Percentiles rank a stretch among this genome's conserved stretches.
These are phyloP conservation scores for Sinohyriopsis cumingii DNA, from an alignment of 2,888 invertebrate genomes.

Conservation along the genomic window DNA sequence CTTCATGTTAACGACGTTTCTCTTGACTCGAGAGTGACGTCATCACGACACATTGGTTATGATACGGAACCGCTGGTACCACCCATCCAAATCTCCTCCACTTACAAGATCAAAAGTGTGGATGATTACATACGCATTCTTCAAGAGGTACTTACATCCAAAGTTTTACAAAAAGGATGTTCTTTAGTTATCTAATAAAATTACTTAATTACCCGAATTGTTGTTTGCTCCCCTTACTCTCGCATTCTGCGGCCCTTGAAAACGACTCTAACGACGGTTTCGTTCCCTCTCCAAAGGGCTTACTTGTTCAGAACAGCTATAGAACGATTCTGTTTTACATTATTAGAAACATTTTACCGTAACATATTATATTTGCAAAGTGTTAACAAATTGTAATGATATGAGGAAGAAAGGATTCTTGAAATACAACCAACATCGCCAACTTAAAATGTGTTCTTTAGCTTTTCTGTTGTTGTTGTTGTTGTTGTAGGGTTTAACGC, in stretches of 20 bases:
- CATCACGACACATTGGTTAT: conserved; percentile 40
- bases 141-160: conserved; percentile 38
- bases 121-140: conserved; percentile 57
- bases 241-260: neutral
- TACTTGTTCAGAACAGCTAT: too few species aligned
- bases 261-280: neutral
- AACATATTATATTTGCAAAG: too few species aligned
- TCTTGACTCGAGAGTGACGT: conserved; percentile 48
- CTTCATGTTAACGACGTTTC: conserved; percentile 47
- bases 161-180: neutral
- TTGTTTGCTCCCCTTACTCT: neutral
- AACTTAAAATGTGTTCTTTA: too few species aligned
- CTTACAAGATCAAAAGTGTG: conserved; percentile 57
- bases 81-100: conserved; percentile 64
- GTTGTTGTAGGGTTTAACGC: too few species aligned
- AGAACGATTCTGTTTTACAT: too few species aligned
- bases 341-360: too few species aligned
- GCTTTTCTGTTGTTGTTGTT: too few species aligned
- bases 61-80: conserved; percentile 52
- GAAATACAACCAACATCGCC: too few species aligned
- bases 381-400: too few species aligned
- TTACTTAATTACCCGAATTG: neutral
- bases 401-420: too few species aligned
- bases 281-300: too few species aligned
- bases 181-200: neutral